A percentile compares a stretch with the other conserved stretches of the same genome.
Conservation (phyloP, 1,140 invertebrate species). For the Drosophila virilis region DNA sequence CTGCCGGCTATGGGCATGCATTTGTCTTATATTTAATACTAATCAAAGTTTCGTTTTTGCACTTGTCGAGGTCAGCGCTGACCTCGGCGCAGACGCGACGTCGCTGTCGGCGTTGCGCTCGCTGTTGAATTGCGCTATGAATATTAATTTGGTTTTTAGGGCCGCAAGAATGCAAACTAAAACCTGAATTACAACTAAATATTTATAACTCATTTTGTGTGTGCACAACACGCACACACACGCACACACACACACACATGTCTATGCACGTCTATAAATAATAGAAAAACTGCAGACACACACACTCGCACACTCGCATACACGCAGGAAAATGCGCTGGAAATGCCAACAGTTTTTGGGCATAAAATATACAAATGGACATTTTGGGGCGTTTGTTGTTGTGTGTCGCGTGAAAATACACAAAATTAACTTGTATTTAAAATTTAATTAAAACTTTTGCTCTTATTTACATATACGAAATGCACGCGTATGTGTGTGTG, state of each 20-base stretch:
- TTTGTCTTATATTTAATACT: constrained; percentile 63
- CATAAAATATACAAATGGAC: constrained; percentile 49
- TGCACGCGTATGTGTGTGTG: constrained; percentile 5
- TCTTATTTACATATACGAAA: constrained; percentile 70
- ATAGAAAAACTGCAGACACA: constrained; percentile 45
- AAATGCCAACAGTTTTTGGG: constrained; percentile 43
- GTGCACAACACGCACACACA: constrained; percentile 26
- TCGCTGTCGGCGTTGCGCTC: background rate
- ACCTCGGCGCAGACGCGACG: background rate
- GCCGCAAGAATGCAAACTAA: constrained; percentile 70
- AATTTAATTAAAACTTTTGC: constrained; percentile 83
- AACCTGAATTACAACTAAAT: constrained; percentile 81
- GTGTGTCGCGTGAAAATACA: constrained; percentile 65
- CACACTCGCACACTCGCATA: constrained; percentile 1
- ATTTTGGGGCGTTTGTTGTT: constrained; percentile 37
- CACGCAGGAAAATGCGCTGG: constrained; percentile 41
- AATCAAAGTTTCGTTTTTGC: constrained; percentile 59
- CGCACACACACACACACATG: constrained; percentile 7
- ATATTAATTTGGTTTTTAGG: constrained; percentile 75
- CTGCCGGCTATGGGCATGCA: background rate
- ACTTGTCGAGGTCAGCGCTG: background rate
- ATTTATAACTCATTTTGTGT: constrained; percentile 79
- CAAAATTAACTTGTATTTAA: constrained; percentile 83
- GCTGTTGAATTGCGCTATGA: constrained; percentile 56
- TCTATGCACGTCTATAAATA: constrained; percentile 27